Conservation (phyloP, 2,888 invertebrate genomes). For the Bugulina stolonifera region DNA sequence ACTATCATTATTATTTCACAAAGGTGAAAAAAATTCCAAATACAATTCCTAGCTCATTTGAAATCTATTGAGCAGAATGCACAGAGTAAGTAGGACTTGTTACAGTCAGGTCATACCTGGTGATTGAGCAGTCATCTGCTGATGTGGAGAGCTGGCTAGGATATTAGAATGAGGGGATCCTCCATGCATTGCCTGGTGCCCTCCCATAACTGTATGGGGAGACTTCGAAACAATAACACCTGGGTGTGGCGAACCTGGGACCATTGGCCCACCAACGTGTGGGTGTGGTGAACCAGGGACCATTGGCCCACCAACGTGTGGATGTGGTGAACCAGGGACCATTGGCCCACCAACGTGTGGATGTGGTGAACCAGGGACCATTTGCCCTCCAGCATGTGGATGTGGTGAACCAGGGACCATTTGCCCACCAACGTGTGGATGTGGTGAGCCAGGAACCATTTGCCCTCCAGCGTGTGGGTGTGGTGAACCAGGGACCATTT, state of each 20-base stretch:
- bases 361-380: not conserved
- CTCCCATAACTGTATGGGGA: not conserved
- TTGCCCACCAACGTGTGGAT: not conserved
- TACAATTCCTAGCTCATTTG: no score
- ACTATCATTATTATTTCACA: no score
- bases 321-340: conserved; percentile 9
- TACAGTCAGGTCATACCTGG: no score
- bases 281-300: not conserved
- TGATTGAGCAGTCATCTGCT: conserved; percentile 2
- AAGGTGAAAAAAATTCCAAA: no score
- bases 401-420: conserved; percentile 22
- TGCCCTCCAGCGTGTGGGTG: not conserved
- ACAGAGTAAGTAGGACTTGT: no score
- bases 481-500: conserved; percentile 10
- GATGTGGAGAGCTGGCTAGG: not conserved
- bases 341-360: conserved; percentile 6
- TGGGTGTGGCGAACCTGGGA: conserved; percentile 17
- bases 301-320: not conserved
- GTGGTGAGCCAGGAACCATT: conserved; percentile 21
- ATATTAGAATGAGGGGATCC: not conserved
- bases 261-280: not conserved
- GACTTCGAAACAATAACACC: not conserved
- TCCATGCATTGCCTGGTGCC: not conserved
- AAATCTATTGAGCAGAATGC: no score
- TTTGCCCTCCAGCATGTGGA: not conserved